Base-by-base conservation (phyloP, 2,888 invertebrate species). In the Dolomedes plantarius region DNA sequence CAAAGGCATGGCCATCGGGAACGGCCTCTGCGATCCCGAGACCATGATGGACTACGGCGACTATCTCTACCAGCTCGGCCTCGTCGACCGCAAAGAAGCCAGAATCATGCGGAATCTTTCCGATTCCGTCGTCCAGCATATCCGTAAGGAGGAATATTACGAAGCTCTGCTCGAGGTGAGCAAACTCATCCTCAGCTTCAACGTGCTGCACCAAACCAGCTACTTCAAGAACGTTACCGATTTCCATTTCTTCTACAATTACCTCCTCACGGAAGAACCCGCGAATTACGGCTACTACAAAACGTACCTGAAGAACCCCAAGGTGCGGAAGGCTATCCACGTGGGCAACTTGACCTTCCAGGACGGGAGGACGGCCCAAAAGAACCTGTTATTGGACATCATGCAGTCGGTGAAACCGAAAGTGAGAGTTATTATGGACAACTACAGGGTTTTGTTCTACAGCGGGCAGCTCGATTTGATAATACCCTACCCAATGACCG, bases 381-480 rank as follows among this genome's bases (percentile, higher is more conserved):
- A 92, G 7, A 93, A 95, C 90, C 91, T 98, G 31, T 93, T 94
- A 88, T 92, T 93, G 50, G 98, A 98, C 91, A 93, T 97, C 0
- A 95, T 97, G 95, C 94, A 95, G 90, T 95, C 95, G 0, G 94
- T 96, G 9, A 95, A 95, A 6, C 91, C 91, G 1, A 90, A 90
- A 90, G 89, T 92, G 2, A 90, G 90, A 9, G 89, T 89, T 46
- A 88, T 91, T 6, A 89, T 92, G 89, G 89, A 91, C 85, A 90
- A 91, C 69, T 91, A 91, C 89, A 90, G 90, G 89, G 91, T 91
- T 79, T 56, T 87, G 46, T 64, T 90, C 93, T 98, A 97, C 91
- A 97, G 95, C 90, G 98, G 98, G 0, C 97, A 98, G 90, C 91
- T 98, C 88, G 98, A 98, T 91, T 95, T 98, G 13, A 96, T 97